Evolutionary conservation across 1,140 invertebrate species (phyloP).

Genomic region (Adoxophyes honmai): DNA sequence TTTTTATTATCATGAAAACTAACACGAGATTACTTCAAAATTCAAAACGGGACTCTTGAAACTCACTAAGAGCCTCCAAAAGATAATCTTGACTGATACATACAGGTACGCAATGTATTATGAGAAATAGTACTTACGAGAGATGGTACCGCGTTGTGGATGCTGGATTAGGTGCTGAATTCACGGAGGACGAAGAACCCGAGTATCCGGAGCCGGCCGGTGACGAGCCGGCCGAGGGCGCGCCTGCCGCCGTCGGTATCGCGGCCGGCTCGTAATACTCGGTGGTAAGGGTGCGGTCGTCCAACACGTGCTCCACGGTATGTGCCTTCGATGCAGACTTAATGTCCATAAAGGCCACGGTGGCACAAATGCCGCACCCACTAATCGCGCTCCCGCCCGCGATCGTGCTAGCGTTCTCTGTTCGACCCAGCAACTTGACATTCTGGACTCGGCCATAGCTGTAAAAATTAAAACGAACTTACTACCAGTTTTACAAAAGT

Average conservation of each 20-base stretch:
- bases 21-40: too few relatives aligned
- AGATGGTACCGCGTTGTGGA: constrained; percentile 73
- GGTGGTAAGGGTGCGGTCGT: constrained; percentile 90
- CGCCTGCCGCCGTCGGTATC: constrained; percentile 79
- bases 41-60: too few relatives aligned
- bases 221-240: constrained; percentile 76
- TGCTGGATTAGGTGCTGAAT: constrained; percentile 71
- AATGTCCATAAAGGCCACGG: constrained; percentile 97
- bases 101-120: constrained; percentile 25
- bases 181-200: constrained; percentile 80
- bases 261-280: constrained; percentile 94
- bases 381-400: constrained; percentile 69
- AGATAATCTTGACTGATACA: too few relatives aligned
- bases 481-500: too few relatives aligned
- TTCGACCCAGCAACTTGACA: constrained; percentile 90
- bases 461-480: constrained; percentile 55
- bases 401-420: constrained; percentile 77
- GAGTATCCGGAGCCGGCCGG: constrained; percentile 78
- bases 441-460: constrained; percentile 98
- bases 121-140: constrained; percentile 49
- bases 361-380: constrained; percentile 82
- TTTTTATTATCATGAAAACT: too few relatives aligned
- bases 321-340: constrained; percentile 96
- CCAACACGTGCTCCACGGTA: constrained; percentile 91
- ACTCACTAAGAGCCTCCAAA: too few relatives aligned